These are phyloP conservation scores for Scolopax bukidnonensis DNA, from an alignment of 2,797 vertebrate species.

Conservation along the genomic window DNA sequence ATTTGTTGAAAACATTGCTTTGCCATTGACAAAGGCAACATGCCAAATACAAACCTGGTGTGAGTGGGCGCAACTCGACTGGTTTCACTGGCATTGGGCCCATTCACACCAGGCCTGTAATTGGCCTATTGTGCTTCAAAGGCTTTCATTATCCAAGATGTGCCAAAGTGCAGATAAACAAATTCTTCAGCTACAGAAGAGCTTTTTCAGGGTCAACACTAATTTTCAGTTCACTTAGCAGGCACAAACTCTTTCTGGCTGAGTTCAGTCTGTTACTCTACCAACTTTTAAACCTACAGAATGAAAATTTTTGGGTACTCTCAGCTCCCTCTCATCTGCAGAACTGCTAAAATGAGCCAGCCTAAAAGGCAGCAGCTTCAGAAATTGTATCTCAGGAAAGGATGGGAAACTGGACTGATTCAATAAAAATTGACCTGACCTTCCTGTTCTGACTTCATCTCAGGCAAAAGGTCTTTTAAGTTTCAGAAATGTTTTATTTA, in stretches of 20 bases:
- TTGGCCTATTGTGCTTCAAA: constrained; percentile 59
- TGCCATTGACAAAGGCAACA: constrained; percentile 15
- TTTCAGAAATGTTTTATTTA: constrained; percentile 60
- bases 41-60: constrained; percentile 32
- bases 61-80: background rate
- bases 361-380: background rate
- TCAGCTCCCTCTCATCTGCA: background rate
- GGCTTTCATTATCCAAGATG: constrained; percentile 56
- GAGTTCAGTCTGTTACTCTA: background rate
- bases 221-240: constrained; percentile 64
- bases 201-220: constrained; percentile 67
- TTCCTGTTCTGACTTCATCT: constrained; percentile 33
- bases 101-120: constrained; percentile 49
- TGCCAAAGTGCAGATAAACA: constrained; percentile 69
- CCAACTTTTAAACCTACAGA: background rate
- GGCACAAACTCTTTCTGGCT: background rate
- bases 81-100: constrained; percentile 23
- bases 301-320: constrained; percentile 6
- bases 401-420: background rate
- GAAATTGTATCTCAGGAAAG: constrained; percentile 37
- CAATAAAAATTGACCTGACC: constrained; percentile 34
- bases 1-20: constrained; percentile 45
- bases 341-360: background rate
- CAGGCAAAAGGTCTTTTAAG: constrained; percentile 37
- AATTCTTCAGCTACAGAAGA: constrained; percentile 53